Evolutionary conservation across 2,888 invertebrate genomes (phyloP).

Genomic region (Iphiclides podalirius): DNA sequence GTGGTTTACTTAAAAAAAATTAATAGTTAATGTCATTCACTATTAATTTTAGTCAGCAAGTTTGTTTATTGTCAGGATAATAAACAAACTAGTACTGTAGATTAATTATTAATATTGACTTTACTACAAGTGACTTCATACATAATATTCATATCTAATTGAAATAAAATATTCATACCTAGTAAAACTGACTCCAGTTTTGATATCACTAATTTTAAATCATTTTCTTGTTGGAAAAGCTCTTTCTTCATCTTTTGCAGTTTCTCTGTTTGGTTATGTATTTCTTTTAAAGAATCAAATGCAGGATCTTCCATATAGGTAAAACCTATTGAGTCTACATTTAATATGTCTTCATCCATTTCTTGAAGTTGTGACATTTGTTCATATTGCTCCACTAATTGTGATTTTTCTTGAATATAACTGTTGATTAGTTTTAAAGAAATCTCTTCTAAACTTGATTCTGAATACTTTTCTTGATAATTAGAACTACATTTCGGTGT

Average conservation of each 20-base stretch:
- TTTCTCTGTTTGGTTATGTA: conserved; percentile 83
- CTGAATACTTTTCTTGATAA: conserved; percentile 75
- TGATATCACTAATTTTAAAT: conserved; percentile 73
- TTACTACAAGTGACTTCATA: too few species aligned
- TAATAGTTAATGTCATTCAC: too few species aligned
- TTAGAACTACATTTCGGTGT: conserved; percentile 81
- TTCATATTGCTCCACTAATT: conserved; percentile 84
- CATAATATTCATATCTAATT: too few species aligned
- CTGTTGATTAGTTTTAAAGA: conserved; percentile 85
- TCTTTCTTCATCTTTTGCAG: conserved; percentile 82
- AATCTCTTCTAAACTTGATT: conserved; percentile 88
- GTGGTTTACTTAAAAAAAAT: too few species aligned
- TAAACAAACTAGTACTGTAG: too few species aligned
- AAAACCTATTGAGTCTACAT: conserved; percentile 82
- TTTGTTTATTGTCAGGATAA: too few species aligned
- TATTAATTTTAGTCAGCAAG: too few species aligned
- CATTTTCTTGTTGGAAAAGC: conserved; percentile 81
- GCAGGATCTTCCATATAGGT: conserved; percentile 81
- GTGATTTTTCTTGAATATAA: conserved; percentile 84
- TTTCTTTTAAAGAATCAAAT: conserved; percentile 82
- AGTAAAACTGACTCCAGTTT: conserved; percentile 56
- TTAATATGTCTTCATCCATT: conserved; percentile 70
- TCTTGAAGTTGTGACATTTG: conserved; percentile 84
- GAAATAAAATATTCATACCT: conserved; percentile 42
- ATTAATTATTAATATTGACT: too few species aligned